phyloP scores from a whole-genome alignment of 2,113 vertebrate species.

The Hirundichthys speculiger region DNA sequence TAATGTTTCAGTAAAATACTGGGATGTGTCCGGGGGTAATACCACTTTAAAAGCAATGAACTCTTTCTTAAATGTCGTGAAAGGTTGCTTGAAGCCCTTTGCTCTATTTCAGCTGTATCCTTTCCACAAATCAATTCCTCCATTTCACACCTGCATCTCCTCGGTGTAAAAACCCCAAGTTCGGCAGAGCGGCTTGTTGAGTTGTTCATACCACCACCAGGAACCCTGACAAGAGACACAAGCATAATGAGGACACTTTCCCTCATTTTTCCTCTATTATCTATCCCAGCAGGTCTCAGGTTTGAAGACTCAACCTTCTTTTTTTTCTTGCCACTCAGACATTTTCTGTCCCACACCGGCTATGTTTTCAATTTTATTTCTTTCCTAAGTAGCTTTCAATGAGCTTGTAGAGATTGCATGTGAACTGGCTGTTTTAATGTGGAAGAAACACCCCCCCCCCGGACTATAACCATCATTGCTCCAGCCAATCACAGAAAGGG shows the following conservation, averaged over 20 bases:
- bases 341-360: conserved; percentile 15
- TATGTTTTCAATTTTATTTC: background rate
- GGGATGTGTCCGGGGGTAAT: background rate
- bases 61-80: background rate
- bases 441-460: too few species aligned
- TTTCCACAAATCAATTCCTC: conserved; percentile 1
- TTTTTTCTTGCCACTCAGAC: too few species aligned
- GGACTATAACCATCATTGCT: too few species aligned
- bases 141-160: conserved; percentile 21
- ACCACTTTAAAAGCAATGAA: background rate
- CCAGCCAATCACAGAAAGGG: too few species aligned
- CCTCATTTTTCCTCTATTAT: conserved; percentile 26
- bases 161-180: background rate
- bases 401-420: too few species aligned
- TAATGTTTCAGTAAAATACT: background rate
- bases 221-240: conserved; percentile 26
- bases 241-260: conserved; percentile 26
- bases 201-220: conserved; percentile 29
- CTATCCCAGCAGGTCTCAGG: conserved; percentile 57
- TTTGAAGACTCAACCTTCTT: conserved; percentile 34
- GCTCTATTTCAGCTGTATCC: conserved; percentile 1
- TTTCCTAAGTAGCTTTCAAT: too few species aligned
- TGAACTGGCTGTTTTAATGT: too few species aligned
- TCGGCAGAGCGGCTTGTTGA: conserved; percentile 1
- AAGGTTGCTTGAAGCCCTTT: background rate